Percentiles rank a stretch among this genome's conserved stretches.
Evolutionary conservation across 2,888 invertebrate species (phyloP).

Genomic region (Hirtodrosophila histrioides): DNA sequence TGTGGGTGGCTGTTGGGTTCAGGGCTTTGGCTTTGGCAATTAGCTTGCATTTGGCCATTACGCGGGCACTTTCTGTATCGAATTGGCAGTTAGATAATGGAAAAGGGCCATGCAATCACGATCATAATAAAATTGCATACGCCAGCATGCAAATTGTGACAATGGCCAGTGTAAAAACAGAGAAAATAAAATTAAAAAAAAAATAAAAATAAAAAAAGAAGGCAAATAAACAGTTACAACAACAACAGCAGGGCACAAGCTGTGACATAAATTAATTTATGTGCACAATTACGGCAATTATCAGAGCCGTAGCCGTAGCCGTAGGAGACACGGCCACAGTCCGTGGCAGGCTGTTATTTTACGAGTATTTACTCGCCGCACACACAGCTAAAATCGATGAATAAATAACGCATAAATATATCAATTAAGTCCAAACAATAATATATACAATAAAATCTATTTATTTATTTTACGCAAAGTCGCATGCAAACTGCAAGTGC

Average conservation of each 20-base stretch:
- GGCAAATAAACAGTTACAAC: too few relatives aligned
- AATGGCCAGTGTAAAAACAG: too few relatives aligned
- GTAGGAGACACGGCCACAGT: too few relatives aligned
- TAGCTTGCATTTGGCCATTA: slow-evolving; percentile 8
- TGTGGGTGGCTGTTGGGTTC: too few relatives aligned
- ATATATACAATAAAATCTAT: slow-evolving; percentile 43
- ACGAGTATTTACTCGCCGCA: neutral
- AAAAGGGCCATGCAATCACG: neutral
- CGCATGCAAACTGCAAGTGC: slow-evolving; percentile 54
- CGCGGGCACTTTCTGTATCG: slow-evolving; percentile 6
- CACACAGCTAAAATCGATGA: slow-evolving; percentile 1
- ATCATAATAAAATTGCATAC: slow-evolving; percentile 34
- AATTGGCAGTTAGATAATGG: slow-evolving; percentile 37
- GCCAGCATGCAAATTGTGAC: slow-evolving; percentile 18
- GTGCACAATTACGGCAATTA: slow-evolving; percentile 68
- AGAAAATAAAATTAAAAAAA: too few relatives aligned
- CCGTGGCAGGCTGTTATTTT: too few relatives aligned
- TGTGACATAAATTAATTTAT: slow-evolving; percentile 64
- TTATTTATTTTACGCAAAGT: slow-evolving; percentile 51
- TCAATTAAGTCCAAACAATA: slow-evolving; percentile 49
- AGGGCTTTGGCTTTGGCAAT: too few relatives aligned
- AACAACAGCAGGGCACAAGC: slow-evolving; percentile 1
- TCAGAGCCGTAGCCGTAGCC: slow-evolving; percentile 8
- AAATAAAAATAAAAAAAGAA: slow-evolving; percentile 5
- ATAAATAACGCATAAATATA: slow-evolving; percentile 57